These are phyloP conservation scores for Diarsia brunnea DNA, from an alignment of 2,888 invertebrate species.

Conservation along the genomic window DNA sequence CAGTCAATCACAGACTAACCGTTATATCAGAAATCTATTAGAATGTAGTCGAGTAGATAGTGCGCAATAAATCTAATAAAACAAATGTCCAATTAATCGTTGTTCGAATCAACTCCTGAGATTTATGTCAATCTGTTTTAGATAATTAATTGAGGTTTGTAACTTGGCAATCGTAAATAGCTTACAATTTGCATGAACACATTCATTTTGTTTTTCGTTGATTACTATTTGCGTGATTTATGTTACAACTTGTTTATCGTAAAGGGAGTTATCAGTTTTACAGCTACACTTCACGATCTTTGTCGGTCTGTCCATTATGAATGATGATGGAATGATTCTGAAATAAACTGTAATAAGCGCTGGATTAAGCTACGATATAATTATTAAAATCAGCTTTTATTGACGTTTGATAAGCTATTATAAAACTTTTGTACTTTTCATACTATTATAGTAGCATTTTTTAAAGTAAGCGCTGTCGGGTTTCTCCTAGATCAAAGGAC, in stretches of 20 bases:
- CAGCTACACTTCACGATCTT: slow-evolving; percentile 22
- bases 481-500: neutral
- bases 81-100: slow-evolving; percentile 56
- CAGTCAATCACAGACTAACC: slow-evolving; percentile 1
- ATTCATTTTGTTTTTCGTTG: slow-evolving; percentile 27
- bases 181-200: slow-evolving; percentile 29
- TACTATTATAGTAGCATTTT: neutral
- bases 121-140: slow-evolving; percentile 55
- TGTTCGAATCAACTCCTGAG: slow-evolving; percentile 37
- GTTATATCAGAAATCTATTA: neutral
- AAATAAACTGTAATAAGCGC: slow-evolving; percentile 2
- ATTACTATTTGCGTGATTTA: slow-evolving; percentile 26
- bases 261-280: slow-evolving; percentile 16
- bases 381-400: slow-evolving; percentile 9
- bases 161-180: slow-evolving; percentile 35
- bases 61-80: slow-evolving; percentile 44
- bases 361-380: slow-evolving; percentile 17
- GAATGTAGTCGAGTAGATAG: slow-evolving; percentile 1
- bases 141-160: slow-evolving; percentile 41
- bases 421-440: slow-evolving; percentile 8
- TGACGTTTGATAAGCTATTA: slow-evolving; percentile 9
- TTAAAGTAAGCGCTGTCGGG: neutral
- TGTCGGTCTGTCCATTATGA: slow-evolving; percentile 21
- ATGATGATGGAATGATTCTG: neutral
- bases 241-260: slow-evolving; percentile 3